Conservation (phyloP, 2,888 invertebrate species). For the Trissolcus japonicus region DNA sequence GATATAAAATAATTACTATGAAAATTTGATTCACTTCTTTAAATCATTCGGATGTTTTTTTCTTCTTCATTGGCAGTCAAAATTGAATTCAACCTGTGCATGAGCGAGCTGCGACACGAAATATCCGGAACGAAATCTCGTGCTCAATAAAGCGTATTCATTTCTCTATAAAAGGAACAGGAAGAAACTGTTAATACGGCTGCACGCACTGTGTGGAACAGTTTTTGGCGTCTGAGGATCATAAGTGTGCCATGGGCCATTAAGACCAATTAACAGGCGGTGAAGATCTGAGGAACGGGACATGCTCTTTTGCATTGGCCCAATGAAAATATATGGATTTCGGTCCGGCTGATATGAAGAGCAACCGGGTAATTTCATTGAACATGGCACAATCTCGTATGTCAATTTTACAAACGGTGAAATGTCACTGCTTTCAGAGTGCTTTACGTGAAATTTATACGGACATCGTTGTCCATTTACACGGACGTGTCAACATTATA, state of each 20-base stretch:
- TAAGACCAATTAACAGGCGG: conserved; percentile 69
- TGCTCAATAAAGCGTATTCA: conserved; percentile 32
- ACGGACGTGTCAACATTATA: conserved; percentile 40
- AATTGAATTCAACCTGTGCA: conserved; percentile 4
- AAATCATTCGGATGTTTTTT: not conserved
- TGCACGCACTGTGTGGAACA: conserved; percentile 49
- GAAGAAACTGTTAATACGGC: conserved; percentile 25
- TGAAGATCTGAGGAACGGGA: conserved; percentile 61
- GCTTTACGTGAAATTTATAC: conserved; percentile 50
- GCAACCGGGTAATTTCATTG: conserved; percentile 53
- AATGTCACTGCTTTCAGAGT: conserved; percentile 50
- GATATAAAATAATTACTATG: too few species aligned
- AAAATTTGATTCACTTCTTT: too few species aligned
- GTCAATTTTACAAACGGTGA: conserved; percentile 53
- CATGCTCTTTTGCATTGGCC: conserved; percentile 49
- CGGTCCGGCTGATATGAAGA: conserved; percentile 46
- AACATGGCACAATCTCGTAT: conserved; percentile 52
- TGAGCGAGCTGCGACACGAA: conserved; percentile 1
- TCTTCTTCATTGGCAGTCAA: not conserved
- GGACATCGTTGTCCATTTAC: conserved; percentile 38
- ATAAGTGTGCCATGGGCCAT: conserved; percentile 68
- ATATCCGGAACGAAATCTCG: conserved; percentile 27
- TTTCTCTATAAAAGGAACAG: conserved; percentile 47
- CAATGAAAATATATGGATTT: conserved; percentile 56
- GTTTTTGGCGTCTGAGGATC: conserved; percentile 62